A percentile compares a stretch with the other conserved stretches of the same genome.
phyloP scores from a whole-genome alignment of 2,888 invertebrate genomes.

The Ganaspis brasiliensis region DNA sequence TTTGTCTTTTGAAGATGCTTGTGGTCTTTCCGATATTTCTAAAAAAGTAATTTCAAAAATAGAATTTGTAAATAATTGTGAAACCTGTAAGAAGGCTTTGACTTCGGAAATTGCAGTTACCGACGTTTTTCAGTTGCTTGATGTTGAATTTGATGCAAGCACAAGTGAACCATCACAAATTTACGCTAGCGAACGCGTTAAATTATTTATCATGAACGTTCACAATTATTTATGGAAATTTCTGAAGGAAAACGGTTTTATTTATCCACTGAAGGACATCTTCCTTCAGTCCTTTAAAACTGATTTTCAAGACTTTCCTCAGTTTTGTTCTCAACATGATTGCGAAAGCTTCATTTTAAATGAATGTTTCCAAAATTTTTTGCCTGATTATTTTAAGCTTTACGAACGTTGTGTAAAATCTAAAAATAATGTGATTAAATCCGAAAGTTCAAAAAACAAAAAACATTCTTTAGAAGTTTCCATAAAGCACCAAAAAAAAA shows the following conservation, averaged over 20 bases:
- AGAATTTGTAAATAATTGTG: neutral
- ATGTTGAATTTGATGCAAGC: neutral
- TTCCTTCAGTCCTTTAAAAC: neutral
- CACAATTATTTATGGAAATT: neutral
- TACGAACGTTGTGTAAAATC: too few species aligned
- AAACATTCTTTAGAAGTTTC: too few species aligned
- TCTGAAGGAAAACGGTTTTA: neutral
- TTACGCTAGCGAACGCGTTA: slow-evolving; percentile 25
- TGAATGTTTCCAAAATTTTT: neutral
- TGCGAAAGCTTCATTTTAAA: neutral
- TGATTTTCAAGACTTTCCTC: too few species aligned
- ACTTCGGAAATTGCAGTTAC: neutral
- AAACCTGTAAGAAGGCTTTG: neutral
- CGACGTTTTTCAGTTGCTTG: neutral
- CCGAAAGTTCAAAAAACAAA: too few species aligned
- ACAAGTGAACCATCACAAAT: neutral
- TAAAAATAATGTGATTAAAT: too few species aligned
- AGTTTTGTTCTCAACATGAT: neutral
- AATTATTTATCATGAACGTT: slow-evolving; percentile 16
- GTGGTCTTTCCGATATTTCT: neutral
- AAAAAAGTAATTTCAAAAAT: neutral
- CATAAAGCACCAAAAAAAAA: too few species aligned
- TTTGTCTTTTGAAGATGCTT: neutral
- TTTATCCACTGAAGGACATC: neutral
- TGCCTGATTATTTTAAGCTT: neutral